phyloP scores from a whole-genome alignment of 2,113 vertebrate genomes.

The Colaptes auratus region DNA sequence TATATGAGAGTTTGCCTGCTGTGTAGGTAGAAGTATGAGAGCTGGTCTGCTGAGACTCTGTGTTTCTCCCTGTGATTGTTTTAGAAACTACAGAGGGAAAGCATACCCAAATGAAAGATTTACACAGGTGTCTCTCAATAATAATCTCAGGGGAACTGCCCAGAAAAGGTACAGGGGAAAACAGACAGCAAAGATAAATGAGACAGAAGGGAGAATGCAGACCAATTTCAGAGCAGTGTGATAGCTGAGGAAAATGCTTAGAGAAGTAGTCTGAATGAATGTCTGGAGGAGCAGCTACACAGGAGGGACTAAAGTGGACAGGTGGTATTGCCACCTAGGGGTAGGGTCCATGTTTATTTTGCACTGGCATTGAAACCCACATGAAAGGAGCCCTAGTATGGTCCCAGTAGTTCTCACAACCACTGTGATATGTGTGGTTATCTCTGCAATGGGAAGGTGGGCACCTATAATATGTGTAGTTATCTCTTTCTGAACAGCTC shows the following conservation, averaged over 20 bases:
- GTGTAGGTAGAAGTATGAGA: neutral
- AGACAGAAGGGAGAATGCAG: neutral
- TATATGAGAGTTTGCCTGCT: fast-evolving
- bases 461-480: neutral
- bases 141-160: neutral
- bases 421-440: neutral
- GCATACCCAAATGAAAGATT: neutral
- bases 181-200: neutral
- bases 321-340: neutral
- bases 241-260: neutral
- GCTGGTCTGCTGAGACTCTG: neutral
- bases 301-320: neutral
- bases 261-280: neutral
- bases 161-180: neutral
- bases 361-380: neutral
- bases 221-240: neutral
- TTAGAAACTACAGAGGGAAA: neutral
- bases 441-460: neutral
- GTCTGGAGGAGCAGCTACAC: neutral
- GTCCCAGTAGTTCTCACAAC: fast-evolving
- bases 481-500: neutral
- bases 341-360: neutral
- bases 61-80: neutral
- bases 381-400: neutral
- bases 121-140: neutral